phyloP scores from a whole-genome alignment of 2,797 vertebrate species.

The Gastrophryne carolinensis region DNA sequence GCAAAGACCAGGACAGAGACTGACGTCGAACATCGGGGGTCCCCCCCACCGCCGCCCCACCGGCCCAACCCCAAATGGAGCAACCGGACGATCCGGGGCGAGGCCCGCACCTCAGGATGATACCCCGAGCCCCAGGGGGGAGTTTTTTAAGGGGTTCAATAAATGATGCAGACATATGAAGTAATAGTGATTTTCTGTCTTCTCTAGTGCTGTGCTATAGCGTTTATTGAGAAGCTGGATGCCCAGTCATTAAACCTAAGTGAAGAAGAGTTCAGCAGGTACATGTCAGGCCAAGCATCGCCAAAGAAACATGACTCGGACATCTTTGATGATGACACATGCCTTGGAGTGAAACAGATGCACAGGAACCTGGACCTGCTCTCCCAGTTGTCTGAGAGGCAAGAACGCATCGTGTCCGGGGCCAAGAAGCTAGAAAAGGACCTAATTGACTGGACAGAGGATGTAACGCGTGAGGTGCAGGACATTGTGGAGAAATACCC shows the following conservation, averaged over 20 bases:
- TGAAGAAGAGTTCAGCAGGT: conserved; percentile 90
- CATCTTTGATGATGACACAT: conserved; percentile 66
- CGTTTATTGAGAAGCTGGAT: conserved; percentile 96
- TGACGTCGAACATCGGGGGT: too few species aligned
- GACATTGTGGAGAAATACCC: conserved; percentile 87
- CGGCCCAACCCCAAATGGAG: too few species aligned
- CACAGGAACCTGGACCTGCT: conserved; percentile 86
- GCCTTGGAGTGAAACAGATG: conserved; percentile 79
- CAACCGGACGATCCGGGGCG: too few species aligned
- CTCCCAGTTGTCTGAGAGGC: conserved; percentile 78
- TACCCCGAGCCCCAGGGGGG: too few species aligned
- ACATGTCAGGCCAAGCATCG: conserved; percentile 91
- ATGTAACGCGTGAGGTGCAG: conserved; percentile 80
- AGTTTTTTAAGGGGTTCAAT: too few species aligned
- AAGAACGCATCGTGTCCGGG: conserved; percentile 80
- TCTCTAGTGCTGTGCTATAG: conserved; percentile 88
- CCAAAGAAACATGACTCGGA: conserved; percentile 78
- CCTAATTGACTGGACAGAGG: conserved; percentile 84
- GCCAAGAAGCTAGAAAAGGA: conserved; percentile 84
- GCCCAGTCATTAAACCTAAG: conserved; percentile 93
- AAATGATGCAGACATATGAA: too few species aligned
- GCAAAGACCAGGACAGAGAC: too few species aligned
- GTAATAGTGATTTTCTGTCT: neutral
- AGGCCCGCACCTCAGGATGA: too few species aligned
- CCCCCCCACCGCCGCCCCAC: too few species aligned